A percentile compares a stretch with the other conserved stretches of the same genome.
Evolutionary conservation across 2,888 invertebrate genomes (phyloP).

Genomic region (Apocheima hispidaria): DNA sequence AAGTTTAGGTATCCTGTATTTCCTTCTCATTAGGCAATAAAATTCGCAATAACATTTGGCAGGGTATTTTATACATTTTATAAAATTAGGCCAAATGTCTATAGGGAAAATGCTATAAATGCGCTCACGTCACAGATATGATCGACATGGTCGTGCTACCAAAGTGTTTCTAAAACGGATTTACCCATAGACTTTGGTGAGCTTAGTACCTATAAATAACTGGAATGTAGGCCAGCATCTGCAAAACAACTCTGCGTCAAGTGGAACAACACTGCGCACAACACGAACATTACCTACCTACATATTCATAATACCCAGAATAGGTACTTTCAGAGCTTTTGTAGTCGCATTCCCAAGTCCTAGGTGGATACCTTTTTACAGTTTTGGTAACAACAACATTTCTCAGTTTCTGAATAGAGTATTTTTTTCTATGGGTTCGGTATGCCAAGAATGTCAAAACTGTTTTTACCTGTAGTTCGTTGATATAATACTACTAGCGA

Average conservation of each 20-base stretch:
- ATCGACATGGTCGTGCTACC: background rate
- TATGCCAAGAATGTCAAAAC: too few species aligned
- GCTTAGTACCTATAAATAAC: slow-evolving; percentile 12
- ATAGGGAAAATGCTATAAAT: background rate
- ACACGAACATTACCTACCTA: slow-evolving; percentile 7
- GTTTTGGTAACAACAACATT: too few species aligned
- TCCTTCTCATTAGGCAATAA: too few species aligned
- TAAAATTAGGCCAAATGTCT: background rate
- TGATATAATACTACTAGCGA: too few species aligned
- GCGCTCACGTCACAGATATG: background rate
- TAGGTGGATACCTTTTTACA: too few species aligned
- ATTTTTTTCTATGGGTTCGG: background rate
- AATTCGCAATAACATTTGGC: too few species aligned
- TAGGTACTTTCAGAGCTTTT: background rate
- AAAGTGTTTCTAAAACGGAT: background rate
- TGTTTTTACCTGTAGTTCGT: too few species aligned
- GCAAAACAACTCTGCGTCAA: slow-evolving; percentile 14
- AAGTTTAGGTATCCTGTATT: too few species aligned
- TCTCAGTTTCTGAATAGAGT: too few species aligned
- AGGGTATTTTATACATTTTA: background rate
- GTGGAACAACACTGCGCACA: slow-evolving; percentile 10
- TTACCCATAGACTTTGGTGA: background rate
- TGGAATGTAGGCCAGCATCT: slow-evolving; percentile 8
- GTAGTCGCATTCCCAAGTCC: background rate
- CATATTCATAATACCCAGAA: background rate